phyloP scores from a whole-genome alignment of 1,140 invertebrate genomes.

The Eupristina koningsbergeri region DNA sequence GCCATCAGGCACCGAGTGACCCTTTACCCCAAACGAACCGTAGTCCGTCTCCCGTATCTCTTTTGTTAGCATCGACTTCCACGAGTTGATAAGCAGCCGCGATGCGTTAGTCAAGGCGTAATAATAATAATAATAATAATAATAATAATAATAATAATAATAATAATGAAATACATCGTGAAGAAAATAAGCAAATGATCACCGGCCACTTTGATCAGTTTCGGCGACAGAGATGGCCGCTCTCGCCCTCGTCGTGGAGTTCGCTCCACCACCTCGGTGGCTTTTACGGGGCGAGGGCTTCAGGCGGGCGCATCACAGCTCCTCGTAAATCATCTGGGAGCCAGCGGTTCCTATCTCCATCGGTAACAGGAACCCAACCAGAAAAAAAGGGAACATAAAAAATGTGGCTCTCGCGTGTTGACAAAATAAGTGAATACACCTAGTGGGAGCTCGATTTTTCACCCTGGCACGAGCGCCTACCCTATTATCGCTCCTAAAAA shows the following conservation, averaged over 20 bases:
- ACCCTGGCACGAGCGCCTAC: not conserved
- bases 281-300: not conserved
- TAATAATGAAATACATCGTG: not conserved
- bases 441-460: slow-evolving; percentile 7
- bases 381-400: too few species aligned
- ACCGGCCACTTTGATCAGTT: not conserved
- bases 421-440: slow-evolving; percentile 17
- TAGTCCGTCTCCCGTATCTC: too few species aligned
- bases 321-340: slow-evolving; percentile 8
- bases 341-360: not conserved
- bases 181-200: not conserved
- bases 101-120: too few species aligned
- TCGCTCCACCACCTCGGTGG: not conserved
- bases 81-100: too few species aligned
- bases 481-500: slow-evolving; percentile 19
- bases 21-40: too few species aligned
- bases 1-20: too few species aligned
- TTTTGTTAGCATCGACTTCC: too few species aligned
- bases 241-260: not conserved
- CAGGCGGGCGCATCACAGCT: not conserved
- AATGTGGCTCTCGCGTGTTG: slow-evolving; percentile 25
- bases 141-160: too few species aligned
- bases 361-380: too few species aligned
- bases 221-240: not conserved
- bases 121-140: too few species aligned